Conservation (phyloP, 2,797 vertebrate species). For the Tauraco hartlaubi region DNA sequence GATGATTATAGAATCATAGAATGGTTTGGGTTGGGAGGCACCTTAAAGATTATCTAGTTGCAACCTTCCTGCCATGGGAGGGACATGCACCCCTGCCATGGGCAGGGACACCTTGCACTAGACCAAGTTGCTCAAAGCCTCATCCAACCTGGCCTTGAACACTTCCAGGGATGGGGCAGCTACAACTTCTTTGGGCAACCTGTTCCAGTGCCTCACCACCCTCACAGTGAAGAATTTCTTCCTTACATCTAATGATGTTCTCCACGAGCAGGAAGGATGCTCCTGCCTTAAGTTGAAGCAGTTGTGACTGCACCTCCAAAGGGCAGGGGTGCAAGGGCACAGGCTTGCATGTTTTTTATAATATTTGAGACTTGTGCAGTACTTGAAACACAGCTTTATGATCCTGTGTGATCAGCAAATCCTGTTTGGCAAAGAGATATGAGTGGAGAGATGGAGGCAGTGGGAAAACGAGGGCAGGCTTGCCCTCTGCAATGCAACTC, state of each 20-base stretch:
- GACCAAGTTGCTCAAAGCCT: too few species aligned
- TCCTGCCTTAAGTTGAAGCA: fast-evolving
- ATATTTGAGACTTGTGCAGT: neutral
- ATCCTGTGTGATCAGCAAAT: neutral
- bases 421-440: neutral
- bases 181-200: too few species aligned
- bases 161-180: too few species aligned
- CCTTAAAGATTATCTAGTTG: too few species aligned
- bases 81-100: too few species aligned
- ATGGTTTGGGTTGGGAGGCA: too few species aligned
- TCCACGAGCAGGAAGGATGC: neutral
- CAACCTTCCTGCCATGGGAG: too few species aligned
- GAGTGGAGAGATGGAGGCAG: neutral
- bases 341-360: neutral
- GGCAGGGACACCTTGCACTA: too few species aligned
- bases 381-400: neutral
- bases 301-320: neutral
- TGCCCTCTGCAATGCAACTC: neutral
- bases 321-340: neutral
- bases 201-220: too few species aligned
- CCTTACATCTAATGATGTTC: neutral
- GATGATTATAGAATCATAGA: too few species aligned
- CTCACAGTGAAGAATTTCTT: too few species aligned
- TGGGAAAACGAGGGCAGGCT: neutral
- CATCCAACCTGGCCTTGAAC: too few species aligned